Evolutionary conservation across 2,797 vertebrate species (phyloP), one percentile per base, ranked within the genome.

Genomic region (Myripristis jacobus): DNA sequence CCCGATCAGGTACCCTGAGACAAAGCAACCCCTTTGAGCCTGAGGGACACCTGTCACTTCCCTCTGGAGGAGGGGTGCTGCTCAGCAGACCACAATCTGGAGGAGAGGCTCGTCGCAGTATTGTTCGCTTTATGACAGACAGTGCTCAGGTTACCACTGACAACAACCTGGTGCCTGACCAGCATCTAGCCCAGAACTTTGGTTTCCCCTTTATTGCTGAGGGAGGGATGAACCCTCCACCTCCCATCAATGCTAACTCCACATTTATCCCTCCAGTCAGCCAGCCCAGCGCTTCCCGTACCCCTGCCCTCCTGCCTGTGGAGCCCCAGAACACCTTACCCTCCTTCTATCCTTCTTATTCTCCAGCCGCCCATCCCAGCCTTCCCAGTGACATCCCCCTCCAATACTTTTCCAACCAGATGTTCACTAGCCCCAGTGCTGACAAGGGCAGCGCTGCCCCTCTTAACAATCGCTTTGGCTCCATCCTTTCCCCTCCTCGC

Each of bases 331-430:
- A 98, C 85, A 96, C 96, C 0, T 88, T 99, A n/a, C 95, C 98
- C 0, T 98, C 98, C 18, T 99, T 99, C 87, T 99, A 99, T 70
- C 95, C 98, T 0, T 95, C 98, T 0, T 99, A 99, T 77, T 99
- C 98, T 38, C 96, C 98, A 25, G 98, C 98, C n/a, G 96, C 97
- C 67, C 98, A 99, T 79, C 98, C 98, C 58, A 96, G 96, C 79
- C 94, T 99, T 56, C 93, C 98, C 77, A 97, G 97, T 44, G 98
- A 99, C 66, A 96, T 99, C 88, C 96, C 97, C 10, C 94, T 99
- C 56, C 96, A 97, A 60, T 99, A 99, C 85, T 99, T 99, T 74
- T 94, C 98, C 64, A 99, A 99, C 84, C 98, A 99, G 70, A 99
- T 99, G 96, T 99, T 99, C 91, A 95, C 96, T 55, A 98, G 97